Evolutionary conservation across 2,888 invertebrate genomes (phyloP).

Genomic region (Eupithecia dodoneata): DNA sequence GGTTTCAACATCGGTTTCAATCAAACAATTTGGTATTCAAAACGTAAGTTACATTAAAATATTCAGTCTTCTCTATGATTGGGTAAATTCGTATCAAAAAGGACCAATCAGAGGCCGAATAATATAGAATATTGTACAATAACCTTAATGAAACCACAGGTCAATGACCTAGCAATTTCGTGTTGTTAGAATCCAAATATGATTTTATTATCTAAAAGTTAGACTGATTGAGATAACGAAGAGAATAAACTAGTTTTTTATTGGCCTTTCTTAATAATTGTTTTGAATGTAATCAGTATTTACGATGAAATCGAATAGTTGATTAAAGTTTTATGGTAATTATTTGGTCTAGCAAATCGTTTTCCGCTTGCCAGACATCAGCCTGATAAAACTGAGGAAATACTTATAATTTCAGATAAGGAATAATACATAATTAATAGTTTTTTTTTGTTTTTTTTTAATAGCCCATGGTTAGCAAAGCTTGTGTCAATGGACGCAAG

Average conservation of each 20-base stretch:
- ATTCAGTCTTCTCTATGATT: constrained; percentile 34
- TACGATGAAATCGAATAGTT: constrained; percentile 48
- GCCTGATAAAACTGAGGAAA: neutral
- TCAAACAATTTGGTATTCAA: neutral
- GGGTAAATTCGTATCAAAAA: constrained; percentile 39
- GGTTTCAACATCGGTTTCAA: neutral
- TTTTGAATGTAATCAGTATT: constrained; percentile 51
- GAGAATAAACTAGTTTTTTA: constrained; percentile 53
- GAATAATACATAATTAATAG: neutral
- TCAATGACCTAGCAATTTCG: constrained; percentile 45
- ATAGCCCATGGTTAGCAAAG: too few relatives aligned
- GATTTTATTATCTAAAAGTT: constrained; percentile 51
- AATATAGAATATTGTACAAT: constrained; percentile 44
- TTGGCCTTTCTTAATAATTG: constrained; percentile 54
- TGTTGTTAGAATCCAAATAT: constrained; percentile 46
- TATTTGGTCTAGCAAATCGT: constrained; percentile 20
- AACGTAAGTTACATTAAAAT: neutral
- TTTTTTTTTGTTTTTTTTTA: too few relatives aligned
- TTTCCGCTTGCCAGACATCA: neutral
- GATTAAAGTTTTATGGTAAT: constrained; percentile 42
- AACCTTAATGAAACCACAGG: constrained; percentile 43
- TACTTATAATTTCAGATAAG: neutral
- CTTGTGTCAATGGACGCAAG: too few relatives aligned
- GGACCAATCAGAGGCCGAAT: constrained; percentile 42
- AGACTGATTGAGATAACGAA: constrained; percentile 49